Percentiles rank a stretch among this genome's conserved stretches.
Evolutionary conservation across 2,113 vertebrate species (phyloP).

Genomic region (Zosterops hypoxanthus): DNA sequence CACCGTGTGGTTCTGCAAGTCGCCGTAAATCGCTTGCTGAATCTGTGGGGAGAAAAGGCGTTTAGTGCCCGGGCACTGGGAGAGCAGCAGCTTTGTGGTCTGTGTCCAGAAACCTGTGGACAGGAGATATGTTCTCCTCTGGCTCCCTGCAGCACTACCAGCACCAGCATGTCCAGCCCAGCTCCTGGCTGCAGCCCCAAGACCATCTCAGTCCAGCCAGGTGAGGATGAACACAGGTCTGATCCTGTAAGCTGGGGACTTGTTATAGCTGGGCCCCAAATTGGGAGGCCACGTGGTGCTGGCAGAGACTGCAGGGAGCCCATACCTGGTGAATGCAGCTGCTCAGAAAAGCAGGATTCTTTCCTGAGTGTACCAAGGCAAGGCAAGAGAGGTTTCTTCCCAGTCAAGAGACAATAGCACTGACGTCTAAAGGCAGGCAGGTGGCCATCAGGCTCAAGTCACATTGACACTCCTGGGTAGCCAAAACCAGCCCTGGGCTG

Average conservation of each 20-base stretch:
- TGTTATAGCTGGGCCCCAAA: background rate
- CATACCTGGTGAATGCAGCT: background rate
- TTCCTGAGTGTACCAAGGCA: background rate
- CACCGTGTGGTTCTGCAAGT: conserved; percentile 84
- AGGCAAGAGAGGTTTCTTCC: background rate
- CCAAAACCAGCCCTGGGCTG: background rate
- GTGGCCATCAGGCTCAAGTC: background rate
- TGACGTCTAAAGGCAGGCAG: background rate
- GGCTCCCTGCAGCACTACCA: background rate
- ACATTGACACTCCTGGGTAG: background rate
- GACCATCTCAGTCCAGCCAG: background rate
- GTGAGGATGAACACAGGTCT: background rate
- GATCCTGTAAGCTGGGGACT: background rate
- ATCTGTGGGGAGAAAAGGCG: conserved; percentile 73
- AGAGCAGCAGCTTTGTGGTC: background rate
- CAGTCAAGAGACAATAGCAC: background rate
- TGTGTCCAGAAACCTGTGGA: background rate
- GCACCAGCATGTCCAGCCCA: background rate
- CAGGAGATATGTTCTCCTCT: background rate
- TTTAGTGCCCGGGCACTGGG: background rate
- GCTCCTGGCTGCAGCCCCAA: background rate
- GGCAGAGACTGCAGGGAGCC: background rate
- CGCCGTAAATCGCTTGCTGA: conserved; percentile 87
- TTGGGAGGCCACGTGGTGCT: background rate
- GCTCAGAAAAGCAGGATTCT: background rate